Evolutionary conservation across 2,888 invertebrate species (phyloP).

Genomic region (Acrocyrtus sp.): DNA sequence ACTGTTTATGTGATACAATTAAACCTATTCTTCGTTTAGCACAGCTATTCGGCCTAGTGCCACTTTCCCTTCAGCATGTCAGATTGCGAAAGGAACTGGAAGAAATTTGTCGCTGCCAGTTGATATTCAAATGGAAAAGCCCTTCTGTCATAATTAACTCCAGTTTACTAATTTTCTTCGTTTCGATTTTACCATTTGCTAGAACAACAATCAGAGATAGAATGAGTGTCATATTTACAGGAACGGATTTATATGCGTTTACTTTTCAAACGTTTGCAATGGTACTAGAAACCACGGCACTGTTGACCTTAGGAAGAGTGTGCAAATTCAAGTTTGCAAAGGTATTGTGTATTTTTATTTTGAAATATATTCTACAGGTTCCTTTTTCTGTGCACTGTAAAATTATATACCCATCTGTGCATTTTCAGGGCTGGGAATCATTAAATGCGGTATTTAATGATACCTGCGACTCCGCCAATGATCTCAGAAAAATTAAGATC

Average conservation of each 20-base stretch:
- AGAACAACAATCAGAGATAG: constrained; percentile 48
- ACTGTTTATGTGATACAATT: constrained; percentile 57
- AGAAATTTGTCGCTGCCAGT: constrained; percentile 29
- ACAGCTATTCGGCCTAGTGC: constrained; percentile 51
- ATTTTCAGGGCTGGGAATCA: constrained; percentile 51
- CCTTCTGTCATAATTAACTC: constrained; percentile 39
- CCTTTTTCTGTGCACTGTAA: no score
- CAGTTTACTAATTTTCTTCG: constrained; percentile 44
- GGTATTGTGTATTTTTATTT: no score
- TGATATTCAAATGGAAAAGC: constrained; percentile 50
- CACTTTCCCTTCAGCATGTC: constrained; percentile 48
- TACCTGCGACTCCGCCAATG: constrained; percentile 55
- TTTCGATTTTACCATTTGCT: constrained; percentile 50
- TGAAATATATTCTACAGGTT: background rate
- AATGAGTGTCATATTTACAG: constrained; percentile 52
- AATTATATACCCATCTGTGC: background rate
- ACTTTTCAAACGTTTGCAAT: constrained; percentile 58
- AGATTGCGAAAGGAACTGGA: constrained; percentile 25
- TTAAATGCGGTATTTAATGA: constrained; percentile 56
- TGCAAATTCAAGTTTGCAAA: constrained; percentile 48
- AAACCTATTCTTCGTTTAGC: constrained; percentile 53
- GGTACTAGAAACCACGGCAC: constrained; percentile 54
- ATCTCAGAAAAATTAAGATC: constrained; percentile 51
- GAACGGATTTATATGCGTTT: constrained; percentile 60
- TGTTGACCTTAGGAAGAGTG: constrained; percentile 48